Conservation (phyloP, 2,888 invertebrate genomes). For the Papilio gigon region DNA sequence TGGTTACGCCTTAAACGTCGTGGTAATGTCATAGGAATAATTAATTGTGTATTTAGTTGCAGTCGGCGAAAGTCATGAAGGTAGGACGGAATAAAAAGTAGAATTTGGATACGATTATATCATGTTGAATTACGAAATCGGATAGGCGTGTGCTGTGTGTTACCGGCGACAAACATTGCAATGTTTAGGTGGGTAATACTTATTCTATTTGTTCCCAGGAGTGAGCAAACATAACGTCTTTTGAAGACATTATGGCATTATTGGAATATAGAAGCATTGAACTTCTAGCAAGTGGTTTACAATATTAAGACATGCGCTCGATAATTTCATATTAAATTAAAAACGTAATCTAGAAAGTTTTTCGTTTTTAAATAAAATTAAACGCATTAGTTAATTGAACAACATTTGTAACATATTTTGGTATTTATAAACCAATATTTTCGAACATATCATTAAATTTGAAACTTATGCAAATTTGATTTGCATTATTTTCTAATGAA, state of each 20-base stretch:
- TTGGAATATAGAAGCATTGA: neutral
- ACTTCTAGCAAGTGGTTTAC: neutral
- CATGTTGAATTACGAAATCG: slow-evolving; percentile 30
- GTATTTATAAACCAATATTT: no score
- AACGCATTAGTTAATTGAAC: neutral
- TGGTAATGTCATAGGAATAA: slow-evolving; percentile 26
- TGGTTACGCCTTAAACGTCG: slow-evolving; percentile 16
- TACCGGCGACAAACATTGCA: slow-evolving; percentile 1
- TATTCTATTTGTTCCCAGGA: slow-evolving; percentile 1
- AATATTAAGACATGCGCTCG: neutral
- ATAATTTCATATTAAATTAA: neutral
- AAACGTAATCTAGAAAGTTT: neutral
- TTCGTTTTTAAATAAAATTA: neutral
- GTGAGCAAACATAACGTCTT: neutral
- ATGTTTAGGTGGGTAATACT: slow-evolving; percentile 4
- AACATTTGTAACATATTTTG: no score
- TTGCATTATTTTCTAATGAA: slow-evolving; percentile 30
- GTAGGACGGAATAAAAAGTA: slow-evolving; percentile 14
- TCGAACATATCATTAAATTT: neutral
- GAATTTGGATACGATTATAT: slow-evolving; percentile 23
- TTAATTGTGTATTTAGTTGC: slow-evolving; percentile 29
- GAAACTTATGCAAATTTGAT: slow-evolving; percentile 16
- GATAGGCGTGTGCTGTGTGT: slow-evolving; percentile 13
- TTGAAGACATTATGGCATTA: slow-evolving; percentile 1
- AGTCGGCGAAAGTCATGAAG: slow-evolving; percentile 18